Base-by-base conservation (phyloP, 92 coral and sea anemone genomes). In the Plumapathes pennacea region DNA sequence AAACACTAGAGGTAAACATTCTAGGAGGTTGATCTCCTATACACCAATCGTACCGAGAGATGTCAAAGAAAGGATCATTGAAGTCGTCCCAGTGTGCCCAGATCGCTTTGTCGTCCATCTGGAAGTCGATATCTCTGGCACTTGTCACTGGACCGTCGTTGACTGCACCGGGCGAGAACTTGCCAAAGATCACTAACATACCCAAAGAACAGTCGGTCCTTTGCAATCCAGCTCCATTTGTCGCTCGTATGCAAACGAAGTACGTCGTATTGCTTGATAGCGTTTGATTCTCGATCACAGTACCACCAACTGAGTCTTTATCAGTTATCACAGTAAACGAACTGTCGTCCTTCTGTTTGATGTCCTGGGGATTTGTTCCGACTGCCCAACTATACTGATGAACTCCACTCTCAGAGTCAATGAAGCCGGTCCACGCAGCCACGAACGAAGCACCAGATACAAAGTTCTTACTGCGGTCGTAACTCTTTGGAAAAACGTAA, bases 81-180 rank as follows among this genome's bases (percentile, higher is more conserved):
- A 88, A 88, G 3, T 84, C 96, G 32, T 47, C 38, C 96, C 96
- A 88, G 65, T 77, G 78, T 12, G 85, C 86, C 96, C 96, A 82
- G 20, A 88, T 76, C 3, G 96, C 89, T 44, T 57, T 57, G 38
- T 88, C 85, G 32, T 88, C 90, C 15, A 83, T 80, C 67, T 88
- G 96, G 50, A 77, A 88, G 60, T 88, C 96, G 4, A 73, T 57
- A 40, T 83, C 96, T 20, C 40, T 43, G 3, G 38, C 80, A 44
- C 23, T 39, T 10, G 46, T 32, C 23, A 36, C 23, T 1, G 90
- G 97, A n/a, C 97, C 97, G 52, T 89, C 97, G 53, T 72, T 69
- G 3, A 89, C 85, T 11, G 65, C 67, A 3, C 97, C 97, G 50
- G 90, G 76, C 15, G 83, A 78, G 23, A 89, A 72, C 37, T 49